phyloP scores from a whole-genome alignment of 2,797 vertebrate species.

The Hippocampus kuda region DNA sequence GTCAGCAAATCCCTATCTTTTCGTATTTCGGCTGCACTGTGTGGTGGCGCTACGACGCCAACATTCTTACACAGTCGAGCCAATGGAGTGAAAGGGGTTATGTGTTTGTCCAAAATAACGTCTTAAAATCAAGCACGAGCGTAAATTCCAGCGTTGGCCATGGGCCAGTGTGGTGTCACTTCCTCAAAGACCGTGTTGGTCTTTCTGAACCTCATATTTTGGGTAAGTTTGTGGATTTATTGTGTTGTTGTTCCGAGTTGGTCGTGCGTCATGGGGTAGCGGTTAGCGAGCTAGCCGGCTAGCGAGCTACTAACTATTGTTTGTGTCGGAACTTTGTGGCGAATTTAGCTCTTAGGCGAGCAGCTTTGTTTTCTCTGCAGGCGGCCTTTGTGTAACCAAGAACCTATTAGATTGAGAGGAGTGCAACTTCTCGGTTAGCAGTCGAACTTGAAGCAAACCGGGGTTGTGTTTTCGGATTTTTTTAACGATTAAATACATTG shows the following conservation, averaged over 20 bases:
- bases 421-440: neutral
- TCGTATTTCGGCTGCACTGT: too few relatives aligned
- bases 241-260: slow-evolving; percentile 12
- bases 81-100: neutral
- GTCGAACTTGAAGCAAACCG: neutral
- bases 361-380: neutral
- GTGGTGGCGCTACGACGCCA: neutral
- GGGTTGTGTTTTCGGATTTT: neutral
- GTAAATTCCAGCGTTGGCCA: slow-evolving; percentile 35
- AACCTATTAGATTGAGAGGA: neutral
- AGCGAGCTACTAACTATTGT: neutral
- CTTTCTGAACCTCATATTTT: slow-evolving; percentile 93
- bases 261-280: slow-evolving; percentile 44
- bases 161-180: slow-evolving; percentile 90
- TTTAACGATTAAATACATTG: neutral
- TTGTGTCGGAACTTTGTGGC: neutral
- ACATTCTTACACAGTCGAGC: neutral
- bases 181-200: slow-evolving; percentile 94
- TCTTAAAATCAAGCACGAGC: neutral
- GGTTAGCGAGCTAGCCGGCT: slow-evolving; percentile 8
- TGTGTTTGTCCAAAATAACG: neutral
- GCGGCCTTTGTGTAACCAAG: neutral
- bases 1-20: neutral
- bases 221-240: slow-evolving; percentile 68
- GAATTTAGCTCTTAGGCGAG: slow-evolving; percentile 6